These are phyloP conservation scores for Liopterus haemorrhoidalis DNA, from an alignment of 2,888 invertebrate species.

Conservation along the genomic window DNA sequence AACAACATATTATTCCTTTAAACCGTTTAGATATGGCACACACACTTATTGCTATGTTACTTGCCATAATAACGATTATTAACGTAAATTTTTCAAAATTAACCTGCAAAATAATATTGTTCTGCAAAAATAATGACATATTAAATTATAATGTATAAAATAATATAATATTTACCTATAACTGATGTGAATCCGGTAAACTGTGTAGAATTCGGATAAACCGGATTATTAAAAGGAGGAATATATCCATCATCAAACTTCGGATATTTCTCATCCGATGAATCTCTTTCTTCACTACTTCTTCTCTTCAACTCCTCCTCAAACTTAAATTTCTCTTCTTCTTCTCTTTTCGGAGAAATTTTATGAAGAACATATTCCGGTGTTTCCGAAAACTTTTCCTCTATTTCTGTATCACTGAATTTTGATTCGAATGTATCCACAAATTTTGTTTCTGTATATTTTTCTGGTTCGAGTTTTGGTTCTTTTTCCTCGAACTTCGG, in stretches of 20 bases:
- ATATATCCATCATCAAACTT: constrained; percentile 39
- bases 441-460: no score
- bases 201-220: constrained; percentile 43
- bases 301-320: constrained; percentile 19
- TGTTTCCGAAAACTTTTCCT: constrained; percentile 36
- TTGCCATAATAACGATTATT: no score
- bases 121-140: constrained; percentile 29
- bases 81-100: not conserved
- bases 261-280: constrained; percentile 17
- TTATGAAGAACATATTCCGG: no score
- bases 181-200: constrained; percentile 42
- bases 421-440: no score
- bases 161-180: constrained; percentile 36
- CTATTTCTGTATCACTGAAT: constrained; percentile 43
- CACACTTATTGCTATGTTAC: no score
- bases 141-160: constrained; percentile 15
- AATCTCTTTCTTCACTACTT: constrained; percentile 14
- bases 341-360: no score
- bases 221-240: constrained; percentile 46
- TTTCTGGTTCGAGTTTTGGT: no score
- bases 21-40: no score
- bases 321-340: constrained; percentile 22
- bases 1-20: no score
- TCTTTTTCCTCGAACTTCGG: constrained; percentile 16
- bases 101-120: no score